Base-by-base conservation (phyloP, 2,888 invertebrate genomes). In the Smittia sp. region DNA sequence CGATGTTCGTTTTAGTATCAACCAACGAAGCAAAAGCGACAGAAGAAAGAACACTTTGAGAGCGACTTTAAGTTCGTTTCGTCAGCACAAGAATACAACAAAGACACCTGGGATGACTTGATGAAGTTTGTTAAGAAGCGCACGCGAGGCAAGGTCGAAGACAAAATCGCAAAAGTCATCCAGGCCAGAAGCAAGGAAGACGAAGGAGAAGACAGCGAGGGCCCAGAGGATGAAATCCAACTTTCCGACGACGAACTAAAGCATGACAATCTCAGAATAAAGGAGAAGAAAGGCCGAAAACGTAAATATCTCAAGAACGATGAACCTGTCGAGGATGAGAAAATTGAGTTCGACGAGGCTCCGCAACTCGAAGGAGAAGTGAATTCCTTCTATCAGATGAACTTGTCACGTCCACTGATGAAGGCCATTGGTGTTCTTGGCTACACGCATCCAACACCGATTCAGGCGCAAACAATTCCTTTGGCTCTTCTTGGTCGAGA, bases 381-480 rank as follows among this genome's bases (percentile, higher is more conserved):
- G 1, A 88, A 87, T 1, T 89, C 91, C 0, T 94, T 94, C 81
- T 93, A 95, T 80, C 94, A 96, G 84, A 96, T 99, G 96, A 97
- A 98, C 82, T 84, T 98, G 24, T 98, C 98, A 0, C 85, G 98
- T 75, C 98, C 98, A 0, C 83, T 99, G 32, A 85, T 98, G 79
- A 96, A 97, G 81, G 93, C 98, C 0, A 90, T 98, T 54, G 89
- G 90, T 0, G 86, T 90, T 1, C 86, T 98, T 82, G 94, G 94
- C 77, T 98, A 92, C 82, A 89, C 92, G 2, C 92, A 94, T 79
- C 98, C 99, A 0, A 99, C 99, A 0, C 98, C 98, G 0, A 98
- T 99, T 78, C 99, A 99, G 82, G 88, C 94, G 0, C 91, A 96
- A 0, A 95, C 97, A 0, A 94, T 99, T 80, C 98, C 99, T 0